phyloP scores from a whole-genome alignment of 2,888 invertebrate species.

The Thalpophila matura region DNA sequence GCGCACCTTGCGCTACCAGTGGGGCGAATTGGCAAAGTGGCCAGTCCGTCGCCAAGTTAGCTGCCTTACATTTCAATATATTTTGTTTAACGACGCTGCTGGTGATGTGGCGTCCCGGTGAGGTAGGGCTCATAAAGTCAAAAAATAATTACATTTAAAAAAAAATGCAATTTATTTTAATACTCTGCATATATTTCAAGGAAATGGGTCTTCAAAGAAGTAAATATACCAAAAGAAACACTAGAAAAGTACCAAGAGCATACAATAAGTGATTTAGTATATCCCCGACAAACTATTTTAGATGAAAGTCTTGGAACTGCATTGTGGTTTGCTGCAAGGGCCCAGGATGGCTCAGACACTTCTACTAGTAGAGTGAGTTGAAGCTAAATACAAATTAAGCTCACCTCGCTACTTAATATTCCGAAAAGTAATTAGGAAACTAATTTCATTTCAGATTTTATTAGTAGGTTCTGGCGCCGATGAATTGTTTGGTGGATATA shows the following conservation, averaged over 20 bases:
- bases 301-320: slow-evolving; percentile 99
- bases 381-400: not conserved
- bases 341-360: slow-evolving; percentile 87
- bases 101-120: too few relatives aligned
- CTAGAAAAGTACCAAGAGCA: slow-evolving; percentile 90
- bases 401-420: not conserved
- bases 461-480: slow-evolving; percentile 98
- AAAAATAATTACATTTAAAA: not conserved
- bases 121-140: too few relatives aligned
- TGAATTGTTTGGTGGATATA: slow-evolving; percentile 98
- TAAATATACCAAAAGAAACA: slow-evolving; percentile 93
- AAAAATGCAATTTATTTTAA: not conserved
- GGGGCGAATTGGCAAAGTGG: too few relatives aligned
- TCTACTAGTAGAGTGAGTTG: slow-evolving; percentile 92
- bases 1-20: too few relatives aligned
- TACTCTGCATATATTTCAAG: slow-evolving; percentile 76
- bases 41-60: too few relatives aligned
- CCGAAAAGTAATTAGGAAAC: not conserved
- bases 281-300: slow-evolving; percentile 96
- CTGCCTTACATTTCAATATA: too few relatives aligned
- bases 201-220: slow-evolving; percentile 95
- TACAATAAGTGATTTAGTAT: slow-evolving; percentile 94
- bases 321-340: slow-evolving; percentile 98
- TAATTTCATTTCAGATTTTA: slow-evolving; percentile 91
- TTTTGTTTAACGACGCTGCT: too few relatives aligned